These are phyloP conservation scores for Nerophis lumbriciformis DNA, from an alignment of 2,113 vertebrate genomes.

Conservation along the genomic window DNA sequence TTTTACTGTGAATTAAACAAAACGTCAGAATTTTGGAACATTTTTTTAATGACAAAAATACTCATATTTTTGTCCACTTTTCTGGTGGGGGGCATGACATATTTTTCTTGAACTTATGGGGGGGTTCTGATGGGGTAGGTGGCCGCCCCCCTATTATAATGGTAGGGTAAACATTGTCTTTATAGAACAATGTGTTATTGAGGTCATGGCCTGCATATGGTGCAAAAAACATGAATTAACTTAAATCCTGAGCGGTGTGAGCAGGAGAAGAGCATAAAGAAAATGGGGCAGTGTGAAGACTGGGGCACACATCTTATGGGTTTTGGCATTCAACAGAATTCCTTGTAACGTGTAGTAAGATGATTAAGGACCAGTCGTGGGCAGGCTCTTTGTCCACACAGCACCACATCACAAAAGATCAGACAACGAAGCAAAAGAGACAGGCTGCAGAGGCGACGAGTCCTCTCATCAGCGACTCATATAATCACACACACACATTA, in stretches of 20 bases:
- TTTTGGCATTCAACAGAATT: slow-evolving; percentile 24
- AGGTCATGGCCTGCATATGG: no score
- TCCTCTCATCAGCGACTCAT: slow-evolving; percentile 34
- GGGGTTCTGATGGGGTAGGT: no score
- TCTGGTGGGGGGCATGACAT: no score
- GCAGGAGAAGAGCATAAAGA: slow-evolving; percentile 14
- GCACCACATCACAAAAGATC: slow-evolving; percentile 42
- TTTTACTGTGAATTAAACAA: no score
- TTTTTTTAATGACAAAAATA: no score
- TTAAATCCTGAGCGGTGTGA: background rate
- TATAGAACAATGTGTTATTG: no score
- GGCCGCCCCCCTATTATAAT: no score
- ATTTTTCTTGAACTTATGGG: no score
- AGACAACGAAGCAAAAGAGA: slow-evolving; percentile 22
- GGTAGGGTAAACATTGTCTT: no score
- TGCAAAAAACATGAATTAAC: background rate
- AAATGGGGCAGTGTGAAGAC: slow-evolving; percentile 22
- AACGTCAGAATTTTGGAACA: no score
- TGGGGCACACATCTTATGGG: slow-evolving; percentile 23
- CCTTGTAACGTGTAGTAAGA: slow-evolving; percentile 29
- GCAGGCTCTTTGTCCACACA: slow-evolving; percentile 35
- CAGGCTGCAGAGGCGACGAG: slow-evolving; percentile 20
- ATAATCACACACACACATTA: slow-evolving; percentile 34
- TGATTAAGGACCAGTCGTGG: slow-evolving; percentile 9
- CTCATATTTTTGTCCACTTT: no score